phyloP scores from a whole-genome alignment of 2,113 vertebrate species.

The Coracopsis vasa region DNA sequence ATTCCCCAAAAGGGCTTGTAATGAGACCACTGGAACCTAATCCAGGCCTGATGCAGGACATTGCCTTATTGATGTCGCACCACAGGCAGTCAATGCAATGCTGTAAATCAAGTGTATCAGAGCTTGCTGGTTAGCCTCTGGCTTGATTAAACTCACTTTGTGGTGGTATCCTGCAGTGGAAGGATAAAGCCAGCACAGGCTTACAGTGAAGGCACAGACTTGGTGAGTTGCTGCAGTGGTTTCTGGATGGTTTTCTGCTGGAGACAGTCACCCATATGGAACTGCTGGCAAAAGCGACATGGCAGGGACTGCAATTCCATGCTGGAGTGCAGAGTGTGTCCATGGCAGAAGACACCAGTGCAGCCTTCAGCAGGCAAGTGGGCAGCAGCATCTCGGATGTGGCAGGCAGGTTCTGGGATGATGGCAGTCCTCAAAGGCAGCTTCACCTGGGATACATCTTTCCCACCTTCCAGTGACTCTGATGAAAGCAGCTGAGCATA shows the following conservation, averaged over 20 bases:
- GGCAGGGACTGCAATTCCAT: not conserved
- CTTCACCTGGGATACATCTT: not conserved
- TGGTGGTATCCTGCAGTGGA: not conserved
- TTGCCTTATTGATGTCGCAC: not conserved
- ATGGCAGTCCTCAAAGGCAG: not conserved
- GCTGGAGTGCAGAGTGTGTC: not conserved
- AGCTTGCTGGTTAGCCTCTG: not conserved
- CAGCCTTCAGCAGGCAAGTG: rapidly evolving
- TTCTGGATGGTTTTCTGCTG: not conserved
- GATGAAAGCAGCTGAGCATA: not conserved
- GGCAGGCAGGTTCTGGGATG: not conserved
- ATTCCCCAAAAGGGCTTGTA: conserved; percentile 10
- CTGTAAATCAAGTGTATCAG: not conserved
- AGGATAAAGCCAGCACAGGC: not conserved
- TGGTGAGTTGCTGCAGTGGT: not conserved
- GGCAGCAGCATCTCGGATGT: not conserved
- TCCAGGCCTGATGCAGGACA: not conserved
- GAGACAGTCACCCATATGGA: not conserved
- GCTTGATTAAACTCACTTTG: not conserved
- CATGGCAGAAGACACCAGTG: not conserved
- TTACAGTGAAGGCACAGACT: not conserved
- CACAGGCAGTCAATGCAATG: not conserved
- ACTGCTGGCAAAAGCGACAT: not conserved
- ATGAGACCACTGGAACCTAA: not conserved
- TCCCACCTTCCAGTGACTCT: not conserved